Base-by-base conservation (phyloP, 2,113 vertebrate genomes). In the Bubo scandiacus region DNA sequence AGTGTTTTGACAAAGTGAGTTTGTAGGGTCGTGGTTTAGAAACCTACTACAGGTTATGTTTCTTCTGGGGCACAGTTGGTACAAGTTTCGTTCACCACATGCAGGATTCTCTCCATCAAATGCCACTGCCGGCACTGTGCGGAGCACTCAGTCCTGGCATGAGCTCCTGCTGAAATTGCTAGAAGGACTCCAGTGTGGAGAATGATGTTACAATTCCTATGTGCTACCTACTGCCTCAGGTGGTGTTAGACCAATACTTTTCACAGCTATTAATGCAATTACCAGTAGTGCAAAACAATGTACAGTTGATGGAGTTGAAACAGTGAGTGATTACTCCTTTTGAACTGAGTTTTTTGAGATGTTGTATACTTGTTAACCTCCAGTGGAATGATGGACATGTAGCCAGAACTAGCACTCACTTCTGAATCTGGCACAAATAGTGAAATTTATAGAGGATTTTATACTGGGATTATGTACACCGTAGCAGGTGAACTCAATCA, bases 71-170 rank as follows among this genome's bases (percentile, higher is more conserved):
- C 27, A 45, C 17, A 49, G 43, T 13, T 84, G 20, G 12, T 70
- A 13, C 0, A 6, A 38, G 27, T 74, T 94, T 36, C 0, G 0
- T 91, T 90, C 19, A 19, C 72, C 21, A 30, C 6, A 0, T 57
- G 30, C 17, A 77, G 67, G 34, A 70, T 86, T 94, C n/a, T 49
- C 19, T 91, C 27, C 32, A 19, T 74, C 47, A 81, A 9, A 23
- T 73, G 36, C 16, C 29, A 18, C 12, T 72, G 58, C 34, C 0
- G 1, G 29, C 2, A 3, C 40, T 34, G 42, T 47, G 27, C 2
- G 0, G 61, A 83, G 27, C 6, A 7, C 38, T 82, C 26, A 13
- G 51, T 49, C 59, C 55, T 59, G 36, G 34, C 55, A 49, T 2
- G 2, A 79, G 30, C 49, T 79, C 55, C 34, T 1, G 0, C 55